Evolutionary conservation across 2,888 invertebrate genomes (phyloP).

Genomic region (Scelioninae gen. 1): DNA sequence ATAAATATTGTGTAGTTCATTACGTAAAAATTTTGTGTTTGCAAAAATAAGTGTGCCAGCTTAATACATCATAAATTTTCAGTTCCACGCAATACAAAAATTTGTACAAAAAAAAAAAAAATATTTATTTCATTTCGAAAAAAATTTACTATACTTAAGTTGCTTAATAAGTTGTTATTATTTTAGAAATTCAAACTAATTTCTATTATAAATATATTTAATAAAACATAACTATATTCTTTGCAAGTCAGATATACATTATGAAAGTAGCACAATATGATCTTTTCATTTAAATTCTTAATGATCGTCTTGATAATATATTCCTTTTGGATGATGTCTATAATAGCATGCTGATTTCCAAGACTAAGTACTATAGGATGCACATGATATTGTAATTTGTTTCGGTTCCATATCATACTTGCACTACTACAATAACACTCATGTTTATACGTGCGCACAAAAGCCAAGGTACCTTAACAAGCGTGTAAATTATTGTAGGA

Average conservation of each 20-base stretch:
- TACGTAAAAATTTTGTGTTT: too few relatives aligned
- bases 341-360: slow-evolving; percentile 13
- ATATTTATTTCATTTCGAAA: too few relatives aligned
- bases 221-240: neutral
- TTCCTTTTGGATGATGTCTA: neutral
- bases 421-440: slow-evolving; percentile 13
- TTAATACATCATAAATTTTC: too few relatives aligned
- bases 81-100: too few relatives aligned
- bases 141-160: too few relatives aligned
- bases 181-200: neutral
- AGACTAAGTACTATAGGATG: neutral
- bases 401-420: slow-evolving; percentile 6
- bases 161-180: neutral
- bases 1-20: too few relatives aligned
- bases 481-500: slow-evolving; percentile 26
- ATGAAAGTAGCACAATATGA: neutral
- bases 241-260: neutral
- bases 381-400: slow-evolving; percentile 24
- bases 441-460: slow-evolving; percentile 15
- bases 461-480: slow-evolving; percentile 9
- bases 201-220: neutral
- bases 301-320: slow-evolving; percentile 7
- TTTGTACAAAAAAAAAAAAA: too few relatives aligned
- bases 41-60: too few relatives aligned
- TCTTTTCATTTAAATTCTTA: slow-evolving; percentile 1